Conservation (phyloP, 2,888 invertebrate genomes). For the Embidobia sp. region DNA sequence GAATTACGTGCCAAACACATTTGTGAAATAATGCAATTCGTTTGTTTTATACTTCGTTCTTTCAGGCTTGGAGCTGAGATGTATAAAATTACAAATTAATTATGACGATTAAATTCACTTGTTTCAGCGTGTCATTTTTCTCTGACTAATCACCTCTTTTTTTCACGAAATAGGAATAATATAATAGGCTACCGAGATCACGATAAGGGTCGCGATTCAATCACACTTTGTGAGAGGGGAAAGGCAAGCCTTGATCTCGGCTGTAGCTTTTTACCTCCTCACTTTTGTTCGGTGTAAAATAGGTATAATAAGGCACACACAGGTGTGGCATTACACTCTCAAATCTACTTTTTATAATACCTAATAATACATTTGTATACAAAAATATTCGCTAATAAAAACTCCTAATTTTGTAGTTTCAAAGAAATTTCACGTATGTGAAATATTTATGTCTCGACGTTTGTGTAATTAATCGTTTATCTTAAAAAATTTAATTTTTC, state of each 20-base stretch:
- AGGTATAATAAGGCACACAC: slow-evolving; percentile 45
- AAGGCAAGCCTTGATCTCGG: slow-evolving; percentile 58
- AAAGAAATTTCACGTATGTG: no score
- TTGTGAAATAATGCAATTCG: not conserved
- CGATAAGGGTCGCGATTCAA: slow-evolving; percentile 52
- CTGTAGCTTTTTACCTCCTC: slow-evolving; percentile 34
- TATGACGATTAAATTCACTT: slow-evolving; percentile 19
- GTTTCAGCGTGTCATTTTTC: slow-evolving; percentile 19
- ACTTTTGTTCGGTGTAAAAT: slow-evolving; percentile 41
- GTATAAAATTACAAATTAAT: slow-evolving; percentile 25
- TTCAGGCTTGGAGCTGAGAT: not conserved
- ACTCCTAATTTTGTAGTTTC: no score
- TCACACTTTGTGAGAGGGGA: slow-evolving; percentile 57
- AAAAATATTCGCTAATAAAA: no score
- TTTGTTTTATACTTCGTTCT: not conserved
- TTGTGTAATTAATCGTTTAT: no score
- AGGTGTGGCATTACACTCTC: slow-evolving; percentile 63
- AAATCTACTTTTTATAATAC: no score
- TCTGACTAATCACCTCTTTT: slow-evolving; percentile 35
- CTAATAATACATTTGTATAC: no score
- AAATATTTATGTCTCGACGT: no score
- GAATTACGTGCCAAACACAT: no score
- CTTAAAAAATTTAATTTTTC: no score
- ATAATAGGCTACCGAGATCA: slow-evolving; percentile 45
- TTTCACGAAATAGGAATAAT: slow-evolving; percentile 30